These are phyloP conservation scores for Lasioglossum calceatum DNA, from an alignment of 2,888 invertebrate genomes.

Conservation along the genomic window DNA sequence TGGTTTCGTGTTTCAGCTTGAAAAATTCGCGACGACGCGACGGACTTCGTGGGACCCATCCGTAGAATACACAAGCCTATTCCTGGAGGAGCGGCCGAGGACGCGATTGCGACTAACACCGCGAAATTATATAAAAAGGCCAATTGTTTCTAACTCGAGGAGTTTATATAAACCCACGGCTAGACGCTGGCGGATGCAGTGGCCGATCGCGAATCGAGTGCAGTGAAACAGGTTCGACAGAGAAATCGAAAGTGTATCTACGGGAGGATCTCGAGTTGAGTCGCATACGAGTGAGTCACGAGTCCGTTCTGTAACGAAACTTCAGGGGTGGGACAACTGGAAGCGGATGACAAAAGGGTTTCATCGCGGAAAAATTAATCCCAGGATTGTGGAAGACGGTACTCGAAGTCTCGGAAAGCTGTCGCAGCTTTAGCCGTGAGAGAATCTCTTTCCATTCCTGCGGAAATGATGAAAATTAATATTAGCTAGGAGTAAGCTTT, in stretches of 20 bases:
- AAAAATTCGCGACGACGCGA: conserved; percentile 57
- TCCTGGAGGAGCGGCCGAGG: conserved; percentile 31
- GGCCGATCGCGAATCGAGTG: conserved; percentile 16
- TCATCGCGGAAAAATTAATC: background rate
- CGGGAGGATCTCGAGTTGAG: background rate
- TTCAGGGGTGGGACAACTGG: background rate
- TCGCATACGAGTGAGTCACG: background rate
- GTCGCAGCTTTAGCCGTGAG: background rate
- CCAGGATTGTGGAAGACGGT: background rate
- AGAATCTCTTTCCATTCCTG: background rate
- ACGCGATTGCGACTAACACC: background rate
- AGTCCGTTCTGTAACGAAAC: background rate
- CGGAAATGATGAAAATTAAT: background rate
- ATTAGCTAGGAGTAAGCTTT: background rate
- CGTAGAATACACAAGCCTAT: conserved; percentile 14
- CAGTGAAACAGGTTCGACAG: background rate
- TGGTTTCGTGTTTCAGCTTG: conserved; percentile 68
- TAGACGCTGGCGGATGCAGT: background rate
- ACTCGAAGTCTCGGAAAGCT: background rate
- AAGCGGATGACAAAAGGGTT: background rate
- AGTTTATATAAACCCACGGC: conserved; percentile 65
- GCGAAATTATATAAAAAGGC: conserved; percentile 66
- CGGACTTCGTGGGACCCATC: conserved; percentile 18
- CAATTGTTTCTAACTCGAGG: conserved; percentile 72
- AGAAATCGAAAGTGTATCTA: background rate